phyloP scores from a whole-genome alignment of 2,888 invertebrate species.

The Cephus nigrinus region DNA sequence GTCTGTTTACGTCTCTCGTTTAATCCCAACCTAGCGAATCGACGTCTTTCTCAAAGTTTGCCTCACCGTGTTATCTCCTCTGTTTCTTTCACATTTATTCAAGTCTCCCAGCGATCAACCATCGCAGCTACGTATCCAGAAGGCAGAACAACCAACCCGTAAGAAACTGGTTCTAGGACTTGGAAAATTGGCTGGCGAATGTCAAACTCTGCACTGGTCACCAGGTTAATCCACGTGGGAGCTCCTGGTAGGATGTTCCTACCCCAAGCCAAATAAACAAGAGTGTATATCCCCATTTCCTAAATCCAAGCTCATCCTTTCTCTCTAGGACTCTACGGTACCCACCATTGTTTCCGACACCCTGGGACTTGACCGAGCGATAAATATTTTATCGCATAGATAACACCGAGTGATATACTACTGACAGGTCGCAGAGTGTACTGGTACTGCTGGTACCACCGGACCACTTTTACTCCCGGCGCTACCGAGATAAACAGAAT shows the following conservation, averaged over 20 bases:
- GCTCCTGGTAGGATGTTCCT: not conserved
- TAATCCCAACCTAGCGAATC: not conserved
- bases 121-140: too few relatives aligned
- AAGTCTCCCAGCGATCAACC: not conserved
- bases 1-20: not conserved
- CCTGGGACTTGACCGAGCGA: constrained; percentile 16
- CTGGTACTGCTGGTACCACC: not conserved
- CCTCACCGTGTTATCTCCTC: not conserved
- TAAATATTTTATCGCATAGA: constrained; percentile 52
- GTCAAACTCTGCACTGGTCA: not conserved
- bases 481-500: not conserved
- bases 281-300: constrained; percentile 50
- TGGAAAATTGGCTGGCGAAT: not conserved
- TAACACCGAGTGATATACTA: constrained; percentile 33
- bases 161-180: not conserved
- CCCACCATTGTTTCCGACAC: not conserved
- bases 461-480: not conserved
- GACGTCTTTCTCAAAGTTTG: not conserved
- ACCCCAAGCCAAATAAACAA: constrained; percentile 40
- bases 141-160: too few relatives aligned
- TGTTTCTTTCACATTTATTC: not conserved
- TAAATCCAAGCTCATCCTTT: constrained; percentile 34
- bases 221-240: not conserved
- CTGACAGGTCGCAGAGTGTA: not conserved
- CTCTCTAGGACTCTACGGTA: not conserved